Percentiles rank a stretch among this genome's conserved stretches.
Conservation (phyloP, 2,888 invertebrate genomes). For the Allophyes oxyacanthae region DNA sequence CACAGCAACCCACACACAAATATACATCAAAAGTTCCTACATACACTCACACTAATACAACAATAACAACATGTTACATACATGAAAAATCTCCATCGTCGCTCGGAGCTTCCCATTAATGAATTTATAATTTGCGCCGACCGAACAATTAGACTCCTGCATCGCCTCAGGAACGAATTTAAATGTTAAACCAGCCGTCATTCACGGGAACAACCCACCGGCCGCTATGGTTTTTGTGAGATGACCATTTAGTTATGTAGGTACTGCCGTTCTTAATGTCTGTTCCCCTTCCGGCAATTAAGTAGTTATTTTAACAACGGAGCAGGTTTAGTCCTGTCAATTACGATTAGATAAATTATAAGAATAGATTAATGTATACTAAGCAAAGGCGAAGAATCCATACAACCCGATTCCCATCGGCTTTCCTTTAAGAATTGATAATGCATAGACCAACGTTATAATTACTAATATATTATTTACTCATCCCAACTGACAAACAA, state of each 20-base stretch:
- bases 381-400: too few species aligned
- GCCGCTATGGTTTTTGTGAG: conserved; percentile 63
- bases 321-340: conserved; percentile 37
- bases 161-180: conserved; percentile 75
- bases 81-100: conserved; percentile 67
- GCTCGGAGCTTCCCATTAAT: conserved; percentile 67
- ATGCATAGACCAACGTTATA: too few species aligned
- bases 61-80: conserved; percentile 18
- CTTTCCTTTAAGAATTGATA: too few species aligned
- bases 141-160: conserved; percentile 74
- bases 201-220: conserved; percentile 66
- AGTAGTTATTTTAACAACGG: conserved; percentile 27
- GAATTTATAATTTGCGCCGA: conserved; percentile 83
- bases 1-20: conserved; percentile 9
- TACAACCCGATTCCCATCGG: too few species aligned
- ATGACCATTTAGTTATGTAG: conserved; percentile 52
- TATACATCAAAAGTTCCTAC: background rate
- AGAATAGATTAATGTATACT: conserved; percentile 7
- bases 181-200: conserved; percentile 74
- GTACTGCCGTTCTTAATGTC: conserved; percentile 46
- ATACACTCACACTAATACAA: conserved; percentile 8
- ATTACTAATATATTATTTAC: too few species aligned
- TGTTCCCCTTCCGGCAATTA: conserved; percentile 58
- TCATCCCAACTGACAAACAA: too few species aligned
- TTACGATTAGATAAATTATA: conserved; percentile 28